Conservation (phyloP, 2,113 vertebrate species). For the Hucho hucho region DNA sequence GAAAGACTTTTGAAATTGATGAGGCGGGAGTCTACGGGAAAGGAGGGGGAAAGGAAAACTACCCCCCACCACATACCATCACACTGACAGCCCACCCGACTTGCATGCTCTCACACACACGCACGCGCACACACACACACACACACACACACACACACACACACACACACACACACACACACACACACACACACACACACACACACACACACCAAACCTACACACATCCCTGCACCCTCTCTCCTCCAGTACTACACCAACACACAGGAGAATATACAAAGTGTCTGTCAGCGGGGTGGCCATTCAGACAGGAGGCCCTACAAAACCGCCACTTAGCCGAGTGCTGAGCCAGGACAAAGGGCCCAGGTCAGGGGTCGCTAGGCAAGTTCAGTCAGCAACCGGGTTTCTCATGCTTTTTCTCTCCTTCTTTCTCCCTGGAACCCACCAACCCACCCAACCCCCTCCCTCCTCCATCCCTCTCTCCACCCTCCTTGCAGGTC, state of each 20-base stretch:
- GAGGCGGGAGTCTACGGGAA: too few species aligned
- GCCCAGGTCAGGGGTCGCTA: conserved; percentile 85
- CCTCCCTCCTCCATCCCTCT: conserved; percentile 51
- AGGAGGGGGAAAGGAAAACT: conserved; percentile 38
- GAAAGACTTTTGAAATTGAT: conserved; percentile 39
- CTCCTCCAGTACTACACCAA: conserved; percentile 29
- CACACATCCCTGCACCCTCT: conserved; percentile 25
- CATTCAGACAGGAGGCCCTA: conserved; percentile 81
- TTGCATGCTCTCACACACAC: neutral
- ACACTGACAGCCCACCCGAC: conserved; percentile 16
- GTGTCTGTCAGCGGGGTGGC: conserved; percentile 89
- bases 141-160: conserved; percentile 1
- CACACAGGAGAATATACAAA: conserved; percentile 83
- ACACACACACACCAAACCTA: conserved; percentile 17
- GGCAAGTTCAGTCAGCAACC: conserved; percentile 79
- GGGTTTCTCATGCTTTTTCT: conserved; percentile 34
- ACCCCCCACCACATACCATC: conserved; percentile 26
- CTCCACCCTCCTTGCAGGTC: conserved; percentile 81
- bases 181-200: conserved; percentile 22
- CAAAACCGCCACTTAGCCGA: conserved; percentile 93
- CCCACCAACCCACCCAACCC: conserved; percentile 36
- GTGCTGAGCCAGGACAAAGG: conserved; percentile 85
- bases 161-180: neutral
- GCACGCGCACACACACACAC: conserved; percentile 4
- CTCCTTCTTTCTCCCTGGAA: conserved; percentile 52